A percentile compares a stretch with the other conserved stretches of the same genome.
phyloP scores from a whole-genome alignment of 2,113 vertebrate genomes.

The Orthonyx spaldingii region DNA sequence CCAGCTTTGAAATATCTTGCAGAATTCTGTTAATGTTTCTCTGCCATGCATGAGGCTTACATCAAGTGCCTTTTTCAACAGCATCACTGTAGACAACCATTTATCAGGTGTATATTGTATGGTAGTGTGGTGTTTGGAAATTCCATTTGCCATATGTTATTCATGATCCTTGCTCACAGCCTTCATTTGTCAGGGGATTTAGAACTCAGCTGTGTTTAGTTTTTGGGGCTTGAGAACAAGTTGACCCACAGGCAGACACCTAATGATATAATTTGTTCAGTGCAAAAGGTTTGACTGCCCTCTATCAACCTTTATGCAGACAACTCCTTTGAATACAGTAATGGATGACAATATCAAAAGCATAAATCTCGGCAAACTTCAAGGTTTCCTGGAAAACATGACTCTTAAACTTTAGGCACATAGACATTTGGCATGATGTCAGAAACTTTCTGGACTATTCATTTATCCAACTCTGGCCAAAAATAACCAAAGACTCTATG shows the following conservation, averaged over 20 bases:
- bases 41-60: slow-evolving; percentile 50
- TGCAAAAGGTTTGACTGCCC: slow-evolving; percentile 76
- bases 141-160: slow-evolving; percentile 80
- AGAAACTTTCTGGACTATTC: slow-evolving; percentile 74
- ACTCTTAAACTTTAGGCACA: slow-evolving; percentile 66
- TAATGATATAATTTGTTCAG: slow-evolving; percentile 77
- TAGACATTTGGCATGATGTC: slow-evolving; percentile 74
- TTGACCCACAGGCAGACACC: slow-evolving; percentile 79
- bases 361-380: slow-evolving; percentile 72
- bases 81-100: slow-evolving; percentile 68
- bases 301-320: slow-evolving; percentile 73
- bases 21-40: slow-evolving; percentile 26
- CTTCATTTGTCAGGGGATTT: slow-evolving; percentile 84
- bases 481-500: slow-evolving; percentile 76
- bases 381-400: slow-evolving; percentile 72
- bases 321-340: slow-evolving; percentile 75
- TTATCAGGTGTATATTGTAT: slow-evolving; percentile 80
- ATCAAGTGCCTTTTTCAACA: slow-evolving; percentile 67
- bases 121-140: slow-evolving; percentile 73
- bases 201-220: slow-evolving; percentile 82
- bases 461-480: slow-evolving; percentile 73
- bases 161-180: slow-evolving; percentile 76
- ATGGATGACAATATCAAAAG: slow-evolving; percentile 71
- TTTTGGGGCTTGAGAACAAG: slow-evolving; percentile 80
- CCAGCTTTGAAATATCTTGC: slow-evolving; percentile 15